phyloP scores from a whole-genome alignment of 2,797 vertebrate genomes.

The Poeciliopsis presidionis region DNA sequence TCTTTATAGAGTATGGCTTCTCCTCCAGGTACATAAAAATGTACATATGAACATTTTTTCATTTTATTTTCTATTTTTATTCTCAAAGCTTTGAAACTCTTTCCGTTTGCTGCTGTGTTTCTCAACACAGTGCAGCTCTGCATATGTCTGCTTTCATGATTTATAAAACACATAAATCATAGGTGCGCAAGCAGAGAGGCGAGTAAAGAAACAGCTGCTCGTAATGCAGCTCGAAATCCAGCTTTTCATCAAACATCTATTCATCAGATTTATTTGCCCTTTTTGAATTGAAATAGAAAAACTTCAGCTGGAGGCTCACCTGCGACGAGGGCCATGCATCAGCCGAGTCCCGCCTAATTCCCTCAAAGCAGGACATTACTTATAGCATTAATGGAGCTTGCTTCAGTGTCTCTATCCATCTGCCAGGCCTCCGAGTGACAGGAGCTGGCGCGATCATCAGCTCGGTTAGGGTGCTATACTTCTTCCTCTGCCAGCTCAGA shows the following conservation, averaged over 20 bases:
- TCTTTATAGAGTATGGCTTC: neutral
- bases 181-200: neutral
- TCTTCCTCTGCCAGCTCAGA: constrained; percentile 64
- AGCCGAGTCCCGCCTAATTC: constrained; percentile 49
- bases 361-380: constrained; percentile 62
- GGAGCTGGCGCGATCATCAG: constrained; percentile 59
- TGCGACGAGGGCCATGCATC: constrained; percentile 55
- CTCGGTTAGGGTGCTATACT: constrained; percentile 57
- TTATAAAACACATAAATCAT: constrained; percentile 2
- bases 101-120: constrained; percentile 1
- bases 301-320: constrained; percentile 64
- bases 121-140: constrained; percentile 4
- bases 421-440: constrained; percentile 66
- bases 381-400: constrained; percentile 58
- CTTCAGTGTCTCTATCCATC: constrained; percentile 66
- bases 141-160: constrained; percentile 13
- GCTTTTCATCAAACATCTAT: constrained; percentile 36
- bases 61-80: constrained; percentile 4
- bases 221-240: constrained; percentile 33
- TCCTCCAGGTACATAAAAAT: neutral
- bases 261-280: constrained; percentile 58
- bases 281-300: constrained; percentile 61
- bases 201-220: constrained; percentile 36
- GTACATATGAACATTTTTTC: neutral
- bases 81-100: constrained; percentile 11